Conservation (phyloP, 2,113 vertebrate species). For the Tupaia tana region DNA sequence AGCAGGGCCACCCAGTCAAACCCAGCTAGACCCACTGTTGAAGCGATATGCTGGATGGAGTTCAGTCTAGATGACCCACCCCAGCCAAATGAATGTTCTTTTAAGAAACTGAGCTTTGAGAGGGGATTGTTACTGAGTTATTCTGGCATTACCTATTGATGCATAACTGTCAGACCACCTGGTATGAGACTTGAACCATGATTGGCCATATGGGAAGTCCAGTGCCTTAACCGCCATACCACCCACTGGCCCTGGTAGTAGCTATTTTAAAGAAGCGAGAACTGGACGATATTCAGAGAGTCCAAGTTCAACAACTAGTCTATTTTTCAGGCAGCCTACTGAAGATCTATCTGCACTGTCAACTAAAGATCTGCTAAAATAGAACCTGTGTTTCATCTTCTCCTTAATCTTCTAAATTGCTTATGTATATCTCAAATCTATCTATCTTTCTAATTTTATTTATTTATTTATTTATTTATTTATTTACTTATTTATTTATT, state of each 20-base stretch:
- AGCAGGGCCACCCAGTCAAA: not conserved
- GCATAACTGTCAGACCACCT: too few relatives aligned
- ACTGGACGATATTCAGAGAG: not conserved
- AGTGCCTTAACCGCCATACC: not conserved
- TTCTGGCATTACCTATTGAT: not conserved
- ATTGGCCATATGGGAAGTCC: too few relatives aligned
- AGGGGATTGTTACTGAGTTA: not conserved
- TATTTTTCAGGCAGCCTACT: not conserved
- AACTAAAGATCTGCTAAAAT: not conserved
- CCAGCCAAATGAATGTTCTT: not conserved
- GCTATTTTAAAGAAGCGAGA: not conserved
- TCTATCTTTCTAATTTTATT: not conserved
- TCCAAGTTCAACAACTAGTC: not conserved
- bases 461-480: too few relatives aligned
- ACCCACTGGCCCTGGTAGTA: not conserved
- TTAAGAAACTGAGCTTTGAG: not conserved
- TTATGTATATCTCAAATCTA: not conserved
- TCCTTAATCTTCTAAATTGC: not conserved
- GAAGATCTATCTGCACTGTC: not conserved
- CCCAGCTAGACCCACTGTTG: not conserved
- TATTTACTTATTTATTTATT: too few relatives aligned
- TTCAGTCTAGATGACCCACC: not conserved
- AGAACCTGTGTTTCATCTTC: not conserved
- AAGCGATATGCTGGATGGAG: not conserved
- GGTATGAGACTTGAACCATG: too few relatives aligned